phyloP scores from a whole-genome alignment of 2,113 vertebrate species.

The Euleptes europaea region DNA sequence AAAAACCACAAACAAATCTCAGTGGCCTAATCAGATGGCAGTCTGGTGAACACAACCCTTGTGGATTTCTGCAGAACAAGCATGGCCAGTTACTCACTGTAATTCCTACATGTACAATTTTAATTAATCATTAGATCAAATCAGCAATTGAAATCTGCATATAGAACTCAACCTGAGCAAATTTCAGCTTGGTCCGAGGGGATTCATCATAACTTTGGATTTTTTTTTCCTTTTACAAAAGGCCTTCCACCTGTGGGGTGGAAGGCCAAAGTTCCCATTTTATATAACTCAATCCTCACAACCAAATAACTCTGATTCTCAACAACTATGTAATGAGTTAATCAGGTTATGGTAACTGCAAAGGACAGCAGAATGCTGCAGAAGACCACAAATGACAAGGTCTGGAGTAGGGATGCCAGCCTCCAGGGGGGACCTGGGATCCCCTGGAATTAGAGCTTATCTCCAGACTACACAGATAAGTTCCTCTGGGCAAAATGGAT shows the following conservation, averaged over 20 bases:
- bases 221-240: background rate
- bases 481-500: too few species aligned
- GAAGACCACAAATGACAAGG: background rate
- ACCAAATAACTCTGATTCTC: background rate
- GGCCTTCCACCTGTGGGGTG: background rate
- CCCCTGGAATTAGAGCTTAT: too few species aligned
- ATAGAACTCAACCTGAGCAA: background rate
- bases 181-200: background rate
- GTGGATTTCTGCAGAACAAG: background rate
- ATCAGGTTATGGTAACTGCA: background rate
- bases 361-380: background rate
- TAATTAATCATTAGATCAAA: background rate
- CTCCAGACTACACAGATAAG: too few species aligned
- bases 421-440: too few species aligned
- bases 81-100: background rate
- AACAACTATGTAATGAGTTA: background rate
- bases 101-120: background rate
- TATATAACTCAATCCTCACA: background rate
- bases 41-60: background rate
- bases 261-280: background rate
- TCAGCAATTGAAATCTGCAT: background rate
- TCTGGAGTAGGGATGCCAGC: too few species aligned
- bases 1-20: background rate
- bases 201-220: background rate
- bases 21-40: background rate